Evolutionary conservation across 2,888 invertebrate species (phyloP), one percentile per base, ranked within the genome.

Genomic region (Phrixothrix hirtus): DNA sequence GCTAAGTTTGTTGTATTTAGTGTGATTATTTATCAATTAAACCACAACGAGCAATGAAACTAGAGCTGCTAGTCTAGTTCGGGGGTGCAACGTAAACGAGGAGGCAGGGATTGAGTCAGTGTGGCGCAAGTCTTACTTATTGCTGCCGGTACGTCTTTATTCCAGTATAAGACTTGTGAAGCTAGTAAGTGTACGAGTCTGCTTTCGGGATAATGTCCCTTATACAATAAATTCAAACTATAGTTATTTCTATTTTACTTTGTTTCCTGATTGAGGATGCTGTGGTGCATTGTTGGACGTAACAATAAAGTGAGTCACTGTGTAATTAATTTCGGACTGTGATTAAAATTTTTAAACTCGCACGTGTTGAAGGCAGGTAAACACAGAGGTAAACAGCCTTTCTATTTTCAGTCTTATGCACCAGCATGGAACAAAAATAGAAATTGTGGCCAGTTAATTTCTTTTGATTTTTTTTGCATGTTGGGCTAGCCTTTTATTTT

Each of bases 301-400:
- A 37, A 41, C 30, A 32, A 2, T 26, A 15, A 29, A 34, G 12
- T 30, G 43, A 30, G 9, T 15, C 43, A 21, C 17, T 29, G 29
- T 31, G 35, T 25, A 13, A n/a, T 12, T 4, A 5, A 25, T 26
- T 25, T 7, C 16, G 38, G 12, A 12, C 14, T 42, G 34, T 34
- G 29, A 36, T 37, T 26, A 13, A 21, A 25, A n/a, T 30, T 13
- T 29, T 39, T 54, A 38, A 44, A 52, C 29, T 44, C 36, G 47
- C 59, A 59, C 57, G 59, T 57, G 57, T 59, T 57, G 37, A 41
- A 49, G 42, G 54, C 59, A 59, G 59, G 59, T 59, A 59, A 59
- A 59, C 59, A 52, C 16, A 38, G 47, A 54, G 54, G 54, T 54
- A 54, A 54, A 54, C 32, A 54, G 54, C 54, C 54, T 54, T 42